Base-by-base conservation (phyloP, 2,113 vertebrate species). In the Oreochromis tanganicae region DNA sequence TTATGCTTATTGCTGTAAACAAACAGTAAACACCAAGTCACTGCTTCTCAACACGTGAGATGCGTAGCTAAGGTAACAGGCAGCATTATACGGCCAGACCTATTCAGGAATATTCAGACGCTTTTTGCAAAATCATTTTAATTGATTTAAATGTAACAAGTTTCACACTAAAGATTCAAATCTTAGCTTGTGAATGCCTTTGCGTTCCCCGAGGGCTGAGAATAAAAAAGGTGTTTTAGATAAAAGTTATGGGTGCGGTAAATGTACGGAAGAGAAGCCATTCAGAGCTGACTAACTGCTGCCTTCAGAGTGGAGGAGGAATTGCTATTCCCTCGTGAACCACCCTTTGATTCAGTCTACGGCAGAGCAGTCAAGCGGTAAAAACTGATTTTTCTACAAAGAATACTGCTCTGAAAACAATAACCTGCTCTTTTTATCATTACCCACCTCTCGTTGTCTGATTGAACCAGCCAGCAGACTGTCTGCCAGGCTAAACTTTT, bases 341-440 rank as follows among this genome's bases (percentile, higher is more conserved):
- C 79, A 46, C 46, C 57, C 80, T 91, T 92, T 86, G 82, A 92
- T 92, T 91, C 85, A 83, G 55, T 89, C 86, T 52, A 78, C 16
- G 1, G 80, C 71, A 78, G 90, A 92, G 91, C 89, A 91, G 91
- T 80, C 90, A 92, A 90, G 92, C 93, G 89, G 68, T 57, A 80
- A 89, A 91, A 94, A 88, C 21, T 43, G 46, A 94, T 94, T 95
- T 21, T 94, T 86, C 87, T 85, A 75, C 85, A 73, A 87, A 92
- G 85, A 87, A 66, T 57, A 79, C 86, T 29, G 19, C 81, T 79
- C 57, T 86, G 81, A 94, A 90, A 87, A 89, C 84, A 90, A 88
- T 87, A 88, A 82, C 82, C 80, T 82, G 36, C 78, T 90, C 80
- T 73, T 91, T 90, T 85, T 81, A 81, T 90, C 82, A 87, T 85